A percentile compares a stretch with the other conserved stretches of the same genome.
Evolutionary conservation across 2,888 invertebrate genomes (phyloP).

Genomic region (Halictus ligatus): DNA sequence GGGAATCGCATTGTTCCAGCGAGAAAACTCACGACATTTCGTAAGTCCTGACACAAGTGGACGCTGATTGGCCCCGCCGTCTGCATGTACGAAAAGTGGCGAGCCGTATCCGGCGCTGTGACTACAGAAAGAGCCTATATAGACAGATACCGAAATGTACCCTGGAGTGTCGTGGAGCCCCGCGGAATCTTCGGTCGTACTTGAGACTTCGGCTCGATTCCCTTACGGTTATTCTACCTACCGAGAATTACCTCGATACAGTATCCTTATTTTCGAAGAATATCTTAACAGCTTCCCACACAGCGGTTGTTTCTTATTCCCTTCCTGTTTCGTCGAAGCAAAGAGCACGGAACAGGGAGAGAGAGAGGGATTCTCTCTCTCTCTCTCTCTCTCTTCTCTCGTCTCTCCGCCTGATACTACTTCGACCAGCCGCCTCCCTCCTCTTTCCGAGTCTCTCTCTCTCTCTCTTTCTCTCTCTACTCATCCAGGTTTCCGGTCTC

Average conservation of each 20-base stretch:
- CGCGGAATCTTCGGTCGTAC: constrained; percentile 80
- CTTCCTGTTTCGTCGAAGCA: constrained; percentile 43
- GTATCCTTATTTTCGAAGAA: constrained; percentile 80
- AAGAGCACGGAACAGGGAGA: constrained; percentile 51
- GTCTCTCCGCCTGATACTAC: constrained; percentile 16
- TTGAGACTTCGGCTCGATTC: constrained; percentile 77
- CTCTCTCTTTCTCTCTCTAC: constrained; percentile 44
- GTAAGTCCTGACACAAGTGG: constrained; percentile 63
- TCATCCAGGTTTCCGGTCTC: constrained; percentile 47
- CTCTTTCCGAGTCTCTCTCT: constrained; percentile 41
- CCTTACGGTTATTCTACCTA: constrained; percentile 82
- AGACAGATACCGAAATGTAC: constrained; percentile 81
- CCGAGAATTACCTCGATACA: constrained; percentile 82
- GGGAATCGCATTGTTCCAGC: constrained; percentile 31
- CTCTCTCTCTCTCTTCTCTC: not conserved
- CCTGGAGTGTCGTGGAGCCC: constrained; percentile 79
- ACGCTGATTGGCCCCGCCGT: constrained; percentile 66
- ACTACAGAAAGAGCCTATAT: constrained; percentile 60
- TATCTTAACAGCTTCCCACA: constrained; percentile 78
- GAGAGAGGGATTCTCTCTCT: not conserved
- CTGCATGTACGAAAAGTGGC: constrained; percentile 61
- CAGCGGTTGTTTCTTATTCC: constrained; percentile 65
- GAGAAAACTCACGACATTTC: constrained; percentile 49
- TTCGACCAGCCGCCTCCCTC: constrained; percentile 9
- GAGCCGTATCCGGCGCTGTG: constrained; percentile 46